phyloP scores from a whole-genome alignment of 2,888 invertebrate genomes.

The Cenopis cana region DNA sequence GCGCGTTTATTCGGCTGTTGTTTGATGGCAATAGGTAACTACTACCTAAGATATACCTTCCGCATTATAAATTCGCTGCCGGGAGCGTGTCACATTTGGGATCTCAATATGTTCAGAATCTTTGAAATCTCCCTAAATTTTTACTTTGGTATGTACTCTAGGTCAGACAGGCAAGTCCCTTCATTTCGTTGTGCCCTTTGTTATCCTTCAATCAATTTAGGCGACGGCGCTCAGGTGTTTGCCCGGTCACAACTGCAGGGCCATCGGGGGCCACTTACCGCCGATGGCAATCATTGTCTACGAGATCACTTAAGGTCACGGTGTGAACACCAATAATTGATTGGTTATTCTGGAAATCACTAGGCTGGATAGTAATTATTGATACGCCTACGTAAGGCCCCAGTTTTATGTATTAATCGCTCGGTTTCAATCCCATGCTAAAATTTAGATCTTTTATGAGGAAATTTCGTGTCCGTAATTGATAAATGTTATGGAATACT shows the following conservation, averaged over 20 bases:
- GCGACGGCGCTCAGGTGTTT: slow-evolving; percentile 50
- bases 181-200: slow-evolving; percentile 45
- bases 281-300: slow-evolving; percentile 28
- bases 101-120: no score
- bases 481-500: no score
- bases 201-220: slow-evolving; percentile 57
- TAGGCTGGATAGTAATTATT: background rate
- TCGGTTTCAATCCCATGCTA: background rate
- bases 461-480: background rate
- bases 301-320: slow-evolving; percentile 15
- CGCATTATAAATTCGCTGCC: no score
- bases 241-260: slow-evolving; percentile 20
- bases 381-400: no score
- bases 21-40: no score
- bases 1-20: no score
- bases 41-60: no score
- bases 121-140: no score
- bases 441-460: background rate
- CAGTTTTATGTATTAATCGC: background rate
- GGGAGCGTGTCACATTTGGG: no score
- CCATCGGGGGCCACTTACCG: slow-evolving; percentile 32
- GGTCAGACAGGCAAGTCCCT: slow-evolving; percentile 13
- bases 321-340: background rate
- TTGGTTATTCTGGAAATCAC: background rate
- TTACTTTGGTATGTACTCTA: no score